These are phyloP conservation scores for Dynastes grantii DNA, from an alignment of 2,888 invertebrate genomes.

Conservation along the genomic window DNA sequence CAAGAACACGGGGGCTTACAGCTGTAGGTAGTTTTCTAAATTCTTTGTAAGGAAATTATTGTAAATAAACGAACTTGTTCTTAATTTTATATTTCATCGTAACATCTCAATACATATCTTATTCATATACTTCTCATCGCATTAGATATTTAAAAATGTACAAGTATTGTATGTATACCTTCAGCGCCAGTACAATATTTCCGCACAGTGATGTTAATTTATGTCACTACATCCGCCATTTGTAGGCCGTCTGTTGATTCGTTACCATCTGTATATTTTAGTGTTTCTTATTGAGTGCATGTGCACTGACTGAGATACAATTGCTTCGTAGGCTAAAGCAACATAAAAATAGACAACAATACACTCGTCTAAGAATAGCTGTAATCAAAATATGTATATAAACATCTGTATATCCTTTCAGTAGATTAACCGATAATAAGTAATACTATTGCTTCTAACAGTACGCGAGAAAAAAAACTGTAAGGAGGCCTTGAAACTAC, in stretches of 20 bases:
- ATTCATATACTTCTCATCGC: no score
- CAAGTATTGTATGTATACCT: neutral
- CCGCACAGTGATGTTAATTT: neutral
- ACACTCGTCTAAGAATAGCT: neutral
- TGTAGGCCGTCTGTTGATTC: neutral
- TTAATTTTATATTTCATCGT: no score
- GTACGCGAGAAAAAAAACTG: no score
- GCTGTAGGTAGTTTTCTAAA: no score
- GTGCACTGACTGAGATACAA: neutral
- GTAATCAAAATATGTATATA: neutral
- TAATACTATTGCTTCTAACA: no score
- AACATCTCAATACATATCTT: no score
- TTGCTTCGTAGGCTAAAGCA: neutral
- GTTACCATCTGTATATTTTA: neutral
- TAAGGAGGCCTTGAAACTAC: no score
- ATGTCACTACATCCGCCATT: neutral
- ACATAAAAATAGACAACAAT: conserved; percentile 7
- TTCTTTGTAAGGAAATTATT: no score
- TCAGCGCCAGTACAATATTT: neutral
- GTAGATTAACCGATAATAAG: no score
- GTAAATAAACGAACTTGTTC: no score
- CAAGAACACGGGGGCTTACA: no score
- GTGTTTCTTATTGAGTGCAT: neutral
- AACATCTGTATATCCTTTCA: neutral
- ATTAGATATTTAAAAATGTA: neutral